phyloP scores from a whole-genome alignment of 2,113 vertebrate species.

The Albula goreensis region DNA sequence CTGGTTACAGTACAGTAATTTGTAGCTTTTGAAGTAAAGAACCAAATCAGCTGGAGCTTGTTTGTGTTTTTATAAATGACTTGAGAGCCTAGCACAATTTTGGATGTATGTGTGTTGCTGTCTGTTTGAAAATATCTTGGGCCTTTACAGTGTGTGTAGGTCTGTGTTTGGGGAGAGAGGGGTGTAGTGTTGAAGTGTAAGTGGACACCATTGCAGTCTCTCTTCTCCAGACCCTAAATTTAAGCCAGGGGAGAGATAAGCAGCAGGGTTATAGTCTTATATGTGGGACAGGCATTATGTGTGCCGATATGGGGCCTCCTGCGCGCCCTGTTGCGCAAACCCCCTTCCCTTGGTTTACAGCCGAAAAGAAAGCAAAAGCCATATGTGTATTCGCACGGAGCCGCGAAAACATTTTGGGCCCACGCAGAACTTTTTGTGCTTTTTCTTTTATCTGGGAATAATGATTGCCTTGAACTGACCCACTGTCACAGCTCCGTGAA shows the following conservation, averaged over 20 bases:
- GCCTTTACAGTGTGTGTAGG: too few relatives aligned
- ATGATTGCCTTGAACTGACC: not conserved
- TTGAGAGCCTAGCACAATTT: too few relatives aligned
- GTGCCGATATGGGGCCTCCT: not conserved
- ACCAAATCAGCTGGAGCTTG: too few relatives aligned
- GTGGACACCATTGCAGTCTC: slow-evolving; percentile 53
- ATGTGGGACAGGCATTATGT: slow-evolving; percentile 23
- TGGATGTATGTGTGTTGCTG: too few relatives aligned
- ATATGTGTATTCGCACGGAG: slow-evolving; percentile 23
- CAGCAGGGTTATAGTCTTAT: slow-evolving; percentile 34
- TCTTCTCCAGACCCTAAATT: slow-evolving; percentile 61
- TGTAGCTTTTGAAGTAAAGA: too few relatives aligned
- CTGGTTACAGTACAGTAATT: too few relatives aligned
- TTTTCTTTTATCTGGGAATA: too few relatives aligned
- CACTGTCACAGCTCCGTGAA: not conserved
- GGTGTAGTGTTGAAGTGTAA: slow-evolving; percentile 40
- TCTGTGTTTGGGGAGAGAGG: not conserved
- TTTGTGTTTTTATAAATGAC: too few relatives aligned
- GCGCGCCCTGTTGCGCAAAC: slow-evolving; percentile 55
- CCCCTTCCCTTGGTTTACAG: slow-evolving; percentile 34
- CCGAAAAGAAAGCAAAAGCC: slow-evolving; percentile 33
- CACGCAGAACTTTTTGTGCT: not conserved
- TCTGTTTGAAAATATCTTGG: too few relatives aligned
- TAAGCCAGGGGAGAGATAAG: slow-evolving; percentile 45
- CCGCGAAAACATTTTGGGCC: slow-evolving; percentile 5